Evolutionary conservation across 2,797 vertebrate genomes (phyloP), one percentile per base, ranked within the genome.

Genomic region (Rallus crepitans): DNA sequence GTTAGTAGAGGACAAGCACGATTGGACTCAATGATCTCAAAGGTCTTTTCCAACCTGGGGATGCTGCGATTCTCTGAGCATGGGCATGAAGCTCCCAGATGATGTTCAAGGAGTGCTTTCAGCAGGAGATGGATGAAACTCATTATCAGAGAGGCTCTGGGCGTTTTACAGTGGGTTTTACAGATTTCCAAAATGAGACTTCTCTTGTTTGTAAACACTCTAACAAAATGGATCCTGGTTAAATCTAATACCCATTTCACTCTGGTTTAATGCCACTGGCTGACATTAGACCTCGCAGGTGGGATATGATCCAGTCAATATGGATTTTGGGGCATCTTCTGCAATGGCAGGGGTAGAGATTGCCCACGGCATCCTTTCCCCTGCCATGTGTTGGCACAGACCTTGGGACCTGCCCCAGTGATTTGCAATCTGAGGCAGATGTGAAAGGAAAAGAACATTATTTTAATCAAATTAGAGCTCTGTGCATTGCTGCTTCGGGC

Each of bases 381-480:
- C 28, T 69, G 23, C 47, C 59, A 20, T 31, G 31, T 55, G 66
- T 39, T 91, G 73, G 59, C 75, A 82, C 55, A 79, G 65, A 53
- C 40, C 64, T 82, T 89, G 81, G 78, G 35, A 84, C 63, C 83
- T 92, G 92, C 72, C 70, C 87, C 48, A 25, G 2, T 30, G 81
- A 71, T 87, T 15, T 86, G 45, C 52, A 45, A 6, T 87, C 60
- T 70, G 90, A 87, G 72, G 63, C 77, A 96, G 91, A 94, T 83
- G 56, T 90, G 82, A 96, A 89, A 91, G 79, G 79, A 89, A 73
- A 83, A 92, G 7, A 52, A 13, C 68, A 50, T 89, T 82, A 66
- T 88, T 96, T 94, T 91, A 92, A 96, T 92, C 72, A 92, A 90
- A 87, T 90, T 45, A 92, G 60, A 77, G 75, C 52, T 89, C 75